phyloP scores from a whole-genome alignment of 2,888 invertebrate species.

The Caenorhabditis afra region DNA sequence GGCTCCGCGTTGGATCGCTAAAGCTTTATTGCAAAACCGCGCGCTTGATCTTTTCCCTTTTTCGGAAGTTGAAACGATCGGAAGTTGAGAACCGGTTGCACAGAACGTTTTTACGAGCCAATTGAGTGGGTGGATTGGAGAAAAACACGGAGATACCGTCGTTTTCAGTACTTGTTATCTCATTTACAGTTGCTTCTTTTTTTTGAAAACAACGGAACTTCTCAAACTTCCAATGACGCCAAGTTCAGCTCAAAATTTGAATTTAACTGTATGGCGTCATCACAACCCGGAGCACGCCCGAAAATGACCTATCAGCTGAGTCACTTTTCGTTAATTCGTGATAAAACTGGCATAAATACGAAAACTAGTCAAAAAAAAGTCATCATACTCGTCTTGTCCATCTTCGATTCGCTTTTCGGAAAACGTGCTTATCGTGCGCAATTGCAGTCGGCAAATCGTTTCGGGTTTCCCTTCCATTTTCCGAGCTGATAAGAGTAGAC shows the following conservation, averaged over 20 bases:
- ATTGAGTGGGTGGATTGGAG: slow-evolving; percentile 1
- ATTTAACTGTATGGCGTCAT: slow-evolving; percentile 15
- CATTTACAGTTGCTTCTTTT: not conserved
- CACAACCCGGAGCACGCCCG: slow-evolving; percentile 9
- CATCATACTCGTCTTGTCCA: too few relatives aligned
- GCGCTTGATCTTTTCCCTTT: not conserved
- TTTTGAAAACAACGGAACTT: not conserved
- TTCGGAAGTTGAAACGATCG: not conserved
- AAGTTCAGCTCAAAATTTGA: too few relatives aligned
- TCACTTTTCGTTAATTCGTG: slow-evolving; percentile 13
- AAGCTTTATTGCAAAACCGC: slow-evolving; percentile 5
- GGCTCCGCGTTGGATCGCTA: slow-evolving; percentile 4
- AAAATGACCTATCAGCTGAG: slow-evolving; percentile 25
- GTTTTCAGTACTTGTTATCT: slow-evolving; percentile 3
- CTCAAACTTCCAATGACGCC: too few relatives aligned
- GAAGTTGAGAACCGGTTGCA: slow-evolving; percentile 2
- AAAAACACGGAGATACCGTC: not conserved
- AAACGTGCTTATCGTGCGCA: not conserved
- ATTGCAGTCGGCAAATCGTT: not conserved
- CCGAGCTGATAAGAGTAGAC: not conserved
- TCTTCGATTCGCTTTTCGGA: too few relatives aligned
- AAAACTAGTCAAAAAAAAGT: too few relatives aligned
- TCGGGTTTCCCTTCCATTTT: not conserved
- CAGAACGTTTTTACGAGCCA: slow-evolving; percentile 5
- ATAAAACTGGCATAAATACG: not conserved